Base-by-base conservation (phyloP, 1,140 invertebrate genomes). In the Drosophila grimshawi region DNA sequence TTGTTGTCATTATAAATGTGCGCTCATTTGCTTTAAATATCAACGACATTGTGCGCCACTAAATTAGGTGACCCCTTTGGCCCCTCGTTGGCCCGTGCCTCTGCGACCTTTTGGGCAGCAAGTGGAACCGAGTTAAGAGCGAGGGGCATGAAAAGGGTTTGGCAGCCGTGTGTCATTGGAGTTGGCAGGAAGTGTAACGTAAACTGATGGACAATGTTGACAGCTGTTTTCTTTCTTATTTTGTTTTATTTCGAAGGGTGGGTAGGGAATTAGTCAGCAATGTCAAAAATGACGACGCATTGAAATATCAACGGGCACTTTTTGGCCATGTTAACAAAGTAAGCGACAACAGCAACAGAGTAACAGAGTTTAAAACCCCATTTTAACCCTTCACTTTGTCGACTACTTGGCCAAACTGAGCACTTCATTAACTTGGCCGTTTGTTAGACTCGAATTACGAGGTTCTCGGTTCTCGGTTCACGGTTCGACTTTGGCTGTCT, bases 1-100 rank as follows among this genome's bases (percentile, higher is more conserved):
- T 86, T 80, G 80, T 88, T 88, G 80, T 85, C 85, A 85, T 88
- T 88, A 88, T 88, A 78, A 88, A 88, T 88, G 85, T 88, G 80
- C 80, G 74, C 85, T 88, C 86, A 88, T 88, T 88, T 88, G 85
- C 80, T 76, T 88, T 88, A 86, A 86, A 88, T 88, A 88, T 80
- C 72, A 76, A 73, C 63, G 76, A 86, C 80, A 88, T 89, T 88
- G 73, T 80, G 85, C 66, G 75, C 76, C 73, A 83, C 65, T 88
- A 88, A 88, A 83, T 86, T 80, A 83, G 83, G 85, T 80, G 62
- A 67, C 46, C 53, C 64, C 57, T 64, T 56, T 80, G 62, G 64
- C 46, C 53, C 64, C 57, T 64, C 51, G 32, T 7, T 30, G 29
- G 30, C 49, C 53, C 57, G 56, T 41, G 11, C 59, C 70, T 68